These are phyloP conservation scores for Tipula helvola DNA, from an alignment of 2,888 invertebrate species.

Conservation along the genomic window DNA sequence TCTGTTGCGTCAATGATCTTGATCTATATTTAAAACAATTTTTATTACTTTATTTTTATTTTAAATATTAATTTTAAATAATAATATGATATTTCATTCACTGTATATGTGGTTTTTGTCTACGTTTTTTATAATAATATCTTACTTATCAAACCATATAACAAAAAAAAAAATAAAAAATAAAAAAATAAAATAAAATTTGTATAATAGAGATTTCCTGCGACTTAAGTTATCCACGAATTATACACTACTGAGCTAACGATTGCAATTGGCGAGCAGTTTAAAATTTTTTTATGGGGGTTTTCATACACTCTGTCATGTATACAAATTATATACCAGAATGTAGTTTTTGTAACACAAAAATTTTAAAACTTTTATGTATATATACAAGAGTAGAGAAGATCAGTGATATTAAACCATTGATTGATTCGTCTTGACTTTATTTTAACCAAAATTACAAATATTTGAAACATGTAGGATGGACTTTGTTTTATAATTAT, in stretches of 20 bases:
- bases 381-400: neutral
- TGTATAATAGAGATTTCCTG: neutral
- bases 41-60: neutral
- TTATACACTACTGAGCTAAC: neutral
- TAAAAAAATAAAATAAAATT: neutral
- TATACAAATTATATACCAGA: neutral
- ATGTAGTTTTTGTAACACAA: neutral
- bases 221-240: neutral
- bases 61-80: neutral
- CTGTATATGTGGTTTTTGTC: neutral
- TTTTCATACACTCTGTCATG: neutral
- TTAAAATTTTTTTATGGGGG: neutral
- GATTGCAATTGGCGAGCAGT: neutral
- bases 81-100: neutral
- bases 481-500: neutral
- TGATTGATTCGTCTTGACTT: neutral
- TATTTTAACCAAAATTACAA: neutral
- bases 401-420: neutral
- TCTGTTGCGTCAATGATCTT: neutral
- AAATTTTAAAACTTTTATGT: neutral
- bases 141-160: neutral
- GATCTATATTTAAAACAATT: neutral
- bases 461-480: neutral
- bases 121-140: neutral
- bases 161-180: neutral